Base-by-base conservation (phyloP, 2,888 invertebrate genomes). In the Pollenia griseotomentosa region DNA sequence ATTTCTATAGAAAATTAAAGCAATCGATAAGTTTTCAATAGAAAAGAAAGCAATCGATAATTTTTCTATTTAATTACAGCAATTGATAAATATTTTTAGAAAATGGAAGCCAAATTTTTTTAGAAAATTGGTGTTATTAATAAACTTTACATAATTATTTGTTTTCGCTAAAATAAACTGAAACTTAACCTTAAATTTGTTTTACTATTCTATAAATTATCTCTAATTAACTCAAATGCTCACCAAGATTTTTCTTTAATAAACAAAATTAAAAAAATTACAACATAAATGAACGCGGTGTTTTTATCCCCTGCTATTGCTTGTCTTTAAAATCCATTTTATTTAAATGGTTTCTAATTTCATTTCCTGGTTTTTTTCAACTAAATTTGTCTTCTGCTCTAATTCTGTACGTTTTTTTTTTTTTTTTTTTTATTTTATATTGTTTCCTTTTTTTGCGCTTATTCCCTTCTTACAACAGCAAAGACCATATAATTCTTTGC, bases 281-380 rank as follows among this genome's bases (percentile, higher is more conserved):
- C 3, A 2, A 57, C 11, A 57, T 19, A 40, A 61, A 53, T 68
- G 11, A 8, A 9, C 6, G 9, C 40, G 2, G 48, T 46, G n/a
- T 40, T 33, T 74, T 16, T 63, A 48, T 57, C 48, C 66, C 7
- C 10, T 33, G 14, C 53, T 5, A 40, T 11, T 74, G 51, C 19
- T 48, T 46, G 53, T 3, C 51, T 46, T 59, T n/a, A 61, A 73
- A 79, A 74, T 66, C 61, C 11, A 14, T 63, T 74, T 79, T 66
- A 66, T 79, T 68, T 61, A 74, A 84, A 80, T 74, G 73, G 66
- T 80, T 79, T 79, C 23, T 84, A 79, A 79, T 79, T 71, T 83
- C 46, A 77, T 70, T 83, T 70, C 70, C 61, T 48, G 16, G 19
- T 33, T 71, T 11, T 63, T 65, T 57, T 48, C 19, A 9, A 19